Conservation (phyloP, 1,140 invertebrate species). For the Ditylenchus dipsaci region DNA sequence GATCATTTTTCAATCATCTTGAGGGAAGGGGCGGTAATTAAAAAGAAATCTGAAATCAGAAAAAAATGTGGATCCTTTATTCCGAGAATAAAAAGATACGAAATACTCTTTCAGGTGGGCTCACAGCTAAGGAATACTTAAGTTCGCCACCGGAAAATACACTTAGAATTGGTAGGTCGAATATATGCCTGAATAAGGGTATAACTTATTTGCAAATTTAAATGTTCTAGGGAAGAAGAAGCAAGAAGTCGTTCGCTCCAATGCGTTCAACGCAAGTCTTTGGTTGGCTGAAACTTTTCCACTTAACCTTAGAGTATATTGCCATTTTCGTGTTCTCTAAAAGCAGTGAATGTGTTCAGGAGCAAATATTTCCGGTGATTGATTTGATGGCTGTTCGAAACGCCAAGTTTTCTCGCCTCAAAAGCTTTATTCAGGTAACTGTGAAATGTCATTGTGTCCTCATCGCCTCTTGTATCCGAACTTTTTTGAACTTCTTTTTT, state of each 20-base stretch:
- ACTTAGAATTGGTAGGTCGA: background rate
- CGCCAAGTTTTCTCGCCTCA: conserved; percentile 25
- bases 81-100: no score
- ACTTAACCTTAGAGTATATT: conserved; percentile 17
- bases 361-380: conserved; percentile 29
- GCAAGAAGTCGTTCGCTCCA: conserved; percentile 17
- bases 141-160: background rate
- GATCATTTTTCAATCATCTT: no score
- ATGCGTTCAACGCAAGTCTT: conserved; percentile 27
- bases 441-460: no score
- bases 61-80: no score
- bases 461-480: no score
- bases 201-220: no score
- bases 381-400: conserved; percentile 23
- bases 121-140: background rate
- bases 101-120: background rate
- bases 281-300: conserved; percentile 32
- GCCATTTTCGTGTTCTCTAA: background rate
- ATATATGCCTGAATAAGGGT: no score
- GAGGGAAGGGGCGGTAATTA: no score
- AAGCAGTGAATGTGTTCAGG: background rate
- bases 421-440: conserved; percentile 24
- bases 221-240: background rate
- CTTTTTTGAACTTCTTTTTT: no score
- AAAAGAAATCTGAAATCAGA: no score